Percentiles rank a stretch among this genome's conserved stretches.
Evolutionary conservation across 2,113 vertebrate genomes (phyloP).

Genomic region (Cariama cristata): DNA sequence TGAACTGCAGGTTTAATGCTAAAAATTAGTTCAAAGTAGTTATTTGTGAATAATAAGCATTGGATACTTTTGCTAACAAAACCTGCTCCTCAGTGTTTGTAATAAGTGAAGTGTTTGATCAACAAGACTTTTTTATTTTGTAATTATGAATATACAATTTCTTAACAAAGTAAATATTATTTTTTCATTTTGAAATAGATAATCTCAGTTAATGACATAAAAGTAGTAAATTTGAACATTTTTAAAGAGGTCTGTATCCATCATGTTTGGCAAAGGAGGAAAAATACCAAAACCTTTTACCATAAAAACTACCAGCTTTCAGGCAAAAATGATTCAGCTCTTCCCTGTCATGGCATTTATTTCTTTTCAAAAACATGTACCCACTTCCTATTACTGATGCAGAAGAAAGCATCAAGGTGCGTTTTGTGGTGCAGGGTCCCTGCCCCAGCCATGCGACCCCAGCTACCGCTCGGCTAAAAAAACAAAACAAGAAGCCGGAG

Average conservation of each 20-base stretch:
- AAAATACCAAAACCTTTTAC: neutral
- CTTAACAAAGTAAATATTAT: neutral
- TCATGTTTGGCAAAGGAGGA: neutral
- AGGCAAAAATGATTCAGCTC: neutral
- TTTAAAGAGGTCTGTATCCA: neutral
- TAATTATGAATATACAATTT: neutral
- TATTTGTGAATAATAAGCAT: neutral
- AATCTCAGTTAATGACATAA: neutral
- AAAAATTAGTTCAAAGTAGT: neutral
- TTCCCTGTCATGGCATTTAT: neutral
- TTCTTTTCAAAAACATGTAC: neutral
- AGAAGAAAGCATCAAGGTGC: neutral
- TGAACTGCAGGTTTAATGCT: neutral
- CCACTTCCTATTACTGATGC: neutral
- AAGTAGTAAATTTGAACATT: neutral
- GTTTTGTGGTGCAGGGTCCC: neutral
- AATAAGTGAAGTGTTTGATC: neutral
- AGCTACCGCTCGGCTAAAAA: rapidly evolving
- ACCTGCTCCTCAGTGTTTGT: neutral
- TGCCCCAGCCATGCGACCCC: rapidly evolving
- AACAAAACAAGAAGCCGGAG: neutral
- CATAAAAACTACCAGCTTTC: neutral
- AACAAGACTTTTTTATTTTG: neutral
- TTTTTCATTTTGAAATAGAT: neutral
- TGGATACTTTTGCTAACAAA: neutral